A percentile compares a stretch with the other conserved stretches of the same genome.
These are phyloP conservation scores for Austrofundulus limnaeus DNA, from an alignment of 2,113 vertebrate species.

Conservation along the genomic window DNA sequence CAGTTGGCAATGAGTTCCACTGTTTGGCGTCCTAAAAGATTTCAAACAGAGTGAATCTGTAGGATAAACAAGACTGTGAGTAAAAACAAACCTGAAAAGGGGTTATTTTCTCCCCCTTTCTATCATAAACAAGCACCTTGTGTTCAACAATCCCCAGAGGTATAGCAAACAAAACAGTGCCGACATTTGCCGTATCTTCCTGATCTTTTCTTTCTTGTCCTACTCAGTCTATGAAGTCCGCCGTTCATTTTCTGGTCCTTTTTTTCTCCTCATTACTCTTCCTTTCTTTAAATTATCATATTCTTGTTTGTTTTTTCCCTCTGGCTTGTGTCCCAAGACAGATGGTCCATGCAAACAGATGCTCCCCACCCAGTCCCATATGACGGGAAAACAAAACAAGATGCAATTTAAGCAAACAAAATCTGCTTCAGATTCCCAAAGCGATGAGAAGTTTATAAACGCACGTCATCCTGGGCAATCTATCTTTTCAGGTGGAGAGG, in stretches of 20 bases:
- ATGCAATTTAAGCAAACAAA: constrained; percentile 69
- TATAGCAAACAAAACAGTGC: constrained; percentile 7
- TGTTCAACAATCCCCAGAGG: constrained; percentile 22
- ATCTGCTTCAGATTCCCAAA: constrained; percentile 37
- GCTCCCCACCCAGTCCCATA: constrained; percentile 58
- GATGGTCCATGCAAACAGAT: constrained; percentile 70
- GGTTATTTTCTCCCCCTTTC: constrained; percentile 37
- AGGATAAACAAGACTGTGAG: constrained; percentile 62
- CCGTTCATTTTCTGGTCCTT: neutral
- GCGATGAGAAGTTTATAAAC: constrained; percentile 20
- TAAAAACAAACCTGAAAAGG: constrained; percentile 50
- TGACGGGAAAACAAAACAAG: constrained; percentile 49
- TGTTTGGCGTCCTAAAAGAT: constrained; percentile 44
- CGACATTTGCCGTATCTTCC: neutral
- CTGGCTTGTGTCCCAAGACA: constrained; percentile 68
- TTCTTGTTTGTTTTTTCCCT: no score
- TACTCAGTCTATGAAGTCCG: neutral
- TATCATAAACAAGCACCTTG: constrained; percentile 55
- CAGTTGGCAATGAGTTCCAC: constrained; percentile 27
- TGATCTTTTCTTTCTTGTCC: neutral
- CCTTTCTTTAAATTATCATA: constrained; percentile 21
- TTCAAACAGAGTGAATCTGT: constrained; percentile 42
- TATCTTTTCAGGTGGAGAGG: no score
- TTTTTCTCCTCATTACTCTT: neutral
- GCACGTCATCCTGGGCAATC: constrained; percentile 52